Percentiles rank a stretch among this genome's conserved stretches.
phyloP scores from a whole-genome alignment of 2,888 invertebrate species.

The Spilarctia lutea region DNA sequence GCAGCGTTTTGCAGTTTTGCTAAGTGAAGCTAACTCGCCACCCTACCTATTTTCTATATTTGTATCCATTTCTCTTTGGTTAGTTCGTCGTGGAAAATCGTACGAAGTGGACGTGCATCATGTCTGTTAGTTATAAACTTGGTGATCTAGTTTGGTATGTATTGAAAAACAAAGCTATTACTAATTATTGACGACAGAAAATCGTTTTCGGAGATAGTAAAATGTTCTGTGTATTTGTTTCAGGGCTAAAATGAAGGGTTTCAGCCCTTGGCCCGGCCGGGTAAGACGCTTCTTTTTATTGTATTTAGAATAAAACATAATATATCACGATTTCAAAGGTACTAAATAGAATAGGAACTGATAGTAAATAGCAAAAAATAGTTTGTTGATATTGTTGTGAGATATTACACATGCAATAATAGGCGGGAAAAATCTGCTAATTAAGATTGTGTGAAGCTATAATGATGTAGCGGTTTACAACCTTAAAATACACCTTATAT shows the following conservation, averaged over 20 bases:
- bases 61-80: constrained; percentile 65
- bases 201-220: constrained; percentile 40
- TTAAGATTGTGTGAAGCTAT: constrained; percentile 46
- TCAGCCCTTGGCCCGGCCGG: constrained; percentile 98
- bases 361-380: constrained; percentile 35
- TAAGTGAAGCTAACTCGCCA: constrained; percentile 31
- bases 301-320: constrained; percentile 43
- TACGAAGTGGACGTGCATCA: constrained; percentile 63
- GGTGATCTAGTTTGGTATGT: constrained; percentile 86
- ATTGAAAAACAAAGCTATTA: constrained; percentile 52
- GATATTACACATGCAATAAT: constrained; percentile 42
- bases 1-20: constrained; percentile 41
- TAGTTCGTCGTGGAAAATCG: constrained; percentile 81
- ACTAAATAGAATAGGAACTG: constrained; percentile 19
- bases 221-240: constrained; percentile 69
- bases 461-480: constrained; percentile 35
- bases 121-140: constrained; percentile 82
- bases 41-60: constrained; percentile 37
- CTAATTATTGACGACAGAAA: constrained; percentile 71
- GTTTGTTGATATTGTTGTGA: constrained; percentile 48
- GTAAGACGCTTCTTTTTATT: constrained; percentile 89
- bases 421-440: constrained; percentile 67
- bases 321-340: constrained; percentile 20
- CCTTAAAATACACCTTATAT: not conserved
- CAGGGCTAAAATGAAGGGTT: constrained; percentile 99